phyloP scores from a whole-genome alignment of 2,113 vertebrate genomes.

The Phycodurus eques region DNA sequence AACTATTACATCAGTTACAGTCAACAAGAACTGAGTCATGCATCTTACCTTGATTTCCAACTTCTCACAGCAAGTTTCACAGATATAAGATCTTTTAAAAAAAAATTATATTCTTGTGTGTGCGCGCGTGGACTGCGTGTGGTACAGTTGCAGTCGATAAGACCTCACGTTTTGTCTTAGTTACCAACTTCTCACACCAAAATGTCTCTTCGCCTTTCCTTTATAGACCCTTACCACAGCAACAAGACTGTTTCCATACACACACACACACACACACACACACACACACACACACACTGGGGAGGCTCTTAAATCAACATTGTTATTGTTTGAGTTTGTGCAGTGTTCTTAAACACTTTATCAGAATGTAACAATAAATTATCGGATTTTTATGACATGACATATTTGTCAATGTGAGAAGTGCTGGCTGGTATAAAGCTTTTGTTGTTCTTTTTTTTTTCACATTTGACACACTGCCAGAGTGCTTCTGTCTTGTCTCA shows the following conservation, averaged over 20 bases:
- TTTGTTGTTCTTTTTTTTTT: background rate
- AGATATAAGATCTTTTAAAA: no score
- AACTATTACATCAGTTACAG: no score
- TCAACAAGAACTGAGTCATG: no score
- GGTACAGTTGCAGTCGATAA: no score
- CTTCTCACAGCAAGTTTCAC: no score
- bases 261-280: background rate
- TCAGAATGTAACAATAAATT: background rate
- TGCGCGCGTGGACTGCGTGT: no score
- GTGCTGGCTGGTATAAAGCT: background rate
- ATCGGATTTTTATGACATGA: constrained; percentile 5
- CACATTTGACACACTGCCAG: background rate
- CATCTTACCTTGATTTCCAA: no score
- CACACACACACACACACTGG: background rate
- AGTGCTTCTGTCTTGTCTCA: constrained; percentile 1
- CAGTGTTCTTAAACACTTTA: background rate
- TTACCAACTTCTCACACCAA: no score
- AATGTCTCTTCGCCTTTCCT: no score
- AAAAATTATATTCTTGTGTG: no score
- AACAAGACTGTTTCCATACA: background rate
- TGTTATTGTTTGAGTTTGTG: constrained; percentile 4
- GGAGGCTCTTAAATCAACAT: constrained; percentile 1
- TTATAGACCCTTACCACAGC: background rate
- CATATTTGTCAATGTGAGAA: background rate
- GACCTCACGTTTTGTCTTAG: no score